Evolutionary conservation across 2,797 vertebrate species (phyloP).

Genomic region (Florisuga fusca): DNA sequence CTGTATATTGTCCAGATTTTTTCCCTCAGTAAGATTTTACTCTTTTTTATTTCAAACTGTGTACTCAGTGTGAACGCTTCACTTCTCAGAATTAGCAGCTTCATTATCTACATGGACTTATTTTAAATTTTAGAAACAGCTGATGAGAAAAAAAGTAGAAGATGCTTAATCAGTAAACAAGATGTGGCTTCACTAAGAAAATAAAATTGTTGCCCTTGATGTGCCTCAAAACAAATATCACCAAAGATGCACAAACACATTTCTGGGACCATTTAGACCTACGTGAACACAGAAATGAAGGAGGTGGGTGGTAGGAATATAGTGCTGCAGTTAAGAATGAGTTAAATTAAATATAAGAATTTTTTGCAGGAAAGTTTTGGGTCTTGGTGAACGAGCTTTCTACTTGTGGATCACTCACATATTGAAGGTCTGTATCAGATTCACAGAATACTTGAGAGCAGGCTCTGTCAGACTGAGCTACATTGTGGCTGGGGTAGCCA

Average conservation of each 20-base stretch:
- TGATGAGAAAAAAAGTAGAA: neutral
- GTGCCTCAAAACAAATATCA: neutral
- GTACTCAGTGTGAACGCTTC: neutral
- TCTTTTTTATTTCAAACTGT: neutral
- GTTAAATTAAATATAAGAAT: neutral
- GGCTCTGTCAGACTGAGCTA: neutral
- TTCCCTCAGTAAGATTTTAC: neutral
- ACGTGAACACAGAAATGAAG: neutral
- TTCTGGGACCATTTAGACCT: neutral
- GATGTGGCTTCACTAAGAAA: neutral
- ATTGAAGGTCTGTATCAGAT: neutral
- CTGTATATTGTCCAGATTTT: neutral
- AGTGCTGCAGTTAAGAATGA: neutral
- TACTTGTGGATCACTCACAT: neutral
- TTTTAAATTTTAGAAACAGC: neutral
- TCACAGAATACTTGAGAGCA: neutral
- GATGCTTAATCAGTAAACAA: neutral
- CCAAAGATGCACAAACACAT: neutral
- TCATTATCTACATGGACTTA: neutral
- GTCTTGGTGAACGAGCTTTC: neutral
- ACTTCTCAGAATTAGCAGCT: neutral
- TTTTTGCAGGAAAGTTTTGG: neutral
- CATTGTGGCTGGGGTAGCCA: neutral
- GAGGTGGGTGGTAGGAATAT: neutral
- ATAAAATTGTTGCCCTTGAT: neutral